Percentiles rank a stretch among this genome's conserved stretches.
phyloP scores from a whole-genome alignment of 2,888 invertebrate genomes.

The Augiades crinisus region DNA sequence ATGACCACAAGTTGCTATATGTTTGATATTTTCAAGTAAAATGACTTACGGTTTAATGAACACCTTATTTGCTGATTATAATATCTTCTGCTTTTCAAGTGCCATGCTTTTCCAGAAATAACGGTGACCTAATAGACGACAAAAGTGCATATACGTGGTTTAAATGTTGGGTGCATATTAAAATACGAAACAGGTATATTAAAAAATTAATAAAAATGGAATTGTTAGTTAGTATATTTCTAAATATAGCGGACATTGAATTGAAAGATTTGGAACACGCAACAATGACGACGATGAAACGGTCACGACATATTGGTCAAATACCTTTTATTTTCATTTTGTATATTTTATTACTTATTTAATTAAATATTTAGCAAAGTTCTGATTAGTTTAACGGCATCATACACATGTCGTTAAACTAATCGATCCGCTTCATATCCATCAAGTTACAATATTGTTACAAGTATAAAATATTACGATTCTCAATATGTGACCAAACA shows the following conservation, averaged over 20 bases:
- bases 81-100: slow-evolving; percentile 15
- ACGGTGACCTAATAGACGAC: slow-evolving; percentile 28
- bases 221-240: slow-evolving; percentile 7
- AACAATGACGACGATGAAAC: slow-evolving; percentile 16
- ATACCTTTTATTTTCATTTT: neutral
- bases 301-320: slow-evolving; percentile 2
- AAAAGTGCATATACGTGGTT: slow-evolving; percentile 28
- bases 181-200: neutral
- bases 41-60: slow-evolving; percentile 2
- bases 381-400: neutral
- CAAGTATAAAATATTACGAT: neutral
- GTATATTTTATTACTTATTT: too few species aligned
- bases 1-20: too few species aligned
- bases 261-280: slow-evolving; percentile 2
- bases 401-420: too few species aligned
- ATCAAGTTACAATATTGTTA: neutral
- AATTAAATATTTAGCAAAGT: neutral
- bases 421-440: neutral
- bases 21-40: neutral
- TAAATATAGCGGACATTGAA: slow-evolving; percentile 9
- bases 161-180: slow-evolving; percentile 4
- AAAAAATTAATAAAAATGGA: slow-evolving; percentile 3
- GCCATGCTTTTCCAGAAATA: slow-evolving; percentile 14
- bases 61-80: neutral
- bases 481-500: neutral